Evolutionary conservation across 2,888 invertebrate genomes (phyloP).

Genomic region (Caradrina clavipalpis): DNA sequence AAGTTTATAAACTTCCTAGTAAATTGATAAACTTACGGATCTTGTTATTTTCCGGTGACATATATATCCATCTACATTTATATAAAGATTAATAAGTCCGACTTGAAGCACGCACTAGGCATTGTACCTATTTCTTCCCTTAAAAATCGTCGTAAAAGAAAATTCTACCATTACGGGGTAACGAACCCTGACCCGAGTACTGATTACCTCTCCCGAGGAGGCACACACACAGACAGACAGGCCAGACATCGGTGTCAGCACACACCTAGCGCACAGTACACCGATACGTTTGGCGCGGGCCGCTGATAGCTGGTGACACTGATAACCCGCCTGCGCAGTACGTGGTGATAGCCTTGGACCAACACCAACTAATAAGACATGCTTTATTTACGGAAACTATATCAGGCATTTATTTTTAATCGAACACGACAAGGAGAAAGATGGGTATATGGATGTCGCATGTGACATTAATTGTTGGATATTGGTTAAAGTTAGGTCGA

Average conservation of each 20-base stretch:
- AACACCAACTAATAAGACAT: constrained; percentile 1
- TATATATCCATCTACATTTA: too few relatives aligned
- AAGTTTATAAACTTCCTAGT: too few relatives aligned
- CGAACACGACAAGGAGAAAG: not conserved
- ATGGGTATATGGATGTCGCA: too few relatives aligned
- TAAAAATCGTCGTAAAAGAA: not conserved
- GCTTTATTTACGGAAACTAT: constrained; percentile 40
- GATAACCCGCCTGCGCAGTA: constrained; percentile 52
- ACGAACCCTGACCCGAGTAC: constrained; percentile 10
- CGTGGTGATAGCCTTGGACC: constrained; percentile 50
- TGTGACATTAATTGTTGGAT: too few relatives aligned
- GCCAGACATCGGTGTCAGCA: not conserved
- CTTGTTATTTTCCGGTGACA: too few relatives aligned
- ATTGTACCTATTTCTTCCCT: not conserved
- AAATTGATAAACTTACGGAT: too few relatives aligned
- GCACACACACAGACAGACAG: constrained; percentile 12
- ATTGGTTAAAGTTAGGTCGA: too few relatives aligned
- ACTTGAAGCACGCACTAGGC: too few relatives aligned
- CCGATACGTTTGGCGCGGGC: constrained; percentile 32
- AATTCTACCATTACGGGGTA: constrained; percentile 6
- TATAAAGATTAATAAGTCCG: too few relatives aligned
- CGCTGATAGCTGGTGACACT: constrained; percentile 37
- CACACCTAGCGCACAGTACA: not conserved
- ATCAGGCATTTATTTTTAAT: constrained; percentile 5
- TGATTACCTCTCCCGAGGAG: constrained; percentile 25